phyloP scores from a whole-genome alignment of 2,797 vertebrate species.

The Moxostoma hubbsi region DNA sequence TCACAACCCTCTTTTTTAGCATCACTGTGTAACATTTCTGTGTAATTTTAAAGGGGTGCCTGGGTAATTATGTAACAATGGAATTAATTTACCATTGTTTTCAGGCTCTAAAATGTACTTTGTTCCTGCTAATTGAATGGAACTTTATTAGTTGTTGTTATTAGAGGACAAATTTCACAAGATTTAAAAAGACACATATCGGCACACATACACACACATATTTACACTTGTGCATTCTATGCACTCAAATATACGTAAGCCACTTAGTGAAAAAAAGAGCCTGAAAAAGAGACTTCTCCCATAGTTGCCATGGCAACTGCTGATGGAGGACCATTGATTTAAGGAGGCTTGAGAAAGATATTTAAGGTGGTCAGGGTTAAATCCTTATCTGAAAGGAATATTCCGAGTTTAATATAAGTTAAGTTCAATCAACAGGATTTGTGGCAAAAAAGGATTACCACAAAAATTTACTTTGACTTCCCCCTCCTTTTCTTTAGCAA shows the following conservation, averaged over 20 bases:
- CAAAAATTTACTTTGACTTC: no score
- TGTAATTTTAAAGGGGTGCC: constrained; percentile 1
- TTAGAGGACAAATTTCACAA: background rate
- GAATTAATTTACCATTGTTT: constrained; percentile 5
- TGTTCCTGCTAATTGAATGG: background rate
- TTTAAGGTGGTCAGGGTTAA: constrained; percentile 57
- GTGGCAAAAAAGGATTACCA: no score
- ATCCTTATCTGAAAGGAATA: background rate
- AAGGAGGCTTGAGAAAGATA: constrained; percentile 66
- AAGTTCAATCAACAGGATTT: no score
- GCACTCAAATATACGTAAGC: constrained; percentile 55
- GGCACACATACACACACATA: constrained; percentile 52
- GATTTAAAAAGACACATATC: constrained; percentile 42
- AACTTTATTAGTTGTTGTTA: background rate
- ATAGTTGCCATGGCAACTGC: constrained; percentile 83
- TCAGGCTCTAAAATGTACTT: background rate
- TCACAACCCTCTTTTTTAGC: background rate
- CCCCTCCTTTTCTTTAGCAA: no score
- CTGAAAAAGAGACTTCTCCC: constrained; percentile 74
- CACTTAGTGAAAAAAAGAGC: constrained; percentile 72
- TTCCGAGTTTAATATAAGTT: no score
- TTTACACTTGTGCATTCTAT: constrained; percentile 34
- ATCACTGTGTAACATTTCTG: no score
- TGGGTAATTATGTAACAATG: background rate
- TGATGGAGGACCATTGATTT: constrained; percentile 68